Base-by-base conservation (phyloP, 92 coral and sea anemone genomes). In the Siderastrea siderea region DNA sequence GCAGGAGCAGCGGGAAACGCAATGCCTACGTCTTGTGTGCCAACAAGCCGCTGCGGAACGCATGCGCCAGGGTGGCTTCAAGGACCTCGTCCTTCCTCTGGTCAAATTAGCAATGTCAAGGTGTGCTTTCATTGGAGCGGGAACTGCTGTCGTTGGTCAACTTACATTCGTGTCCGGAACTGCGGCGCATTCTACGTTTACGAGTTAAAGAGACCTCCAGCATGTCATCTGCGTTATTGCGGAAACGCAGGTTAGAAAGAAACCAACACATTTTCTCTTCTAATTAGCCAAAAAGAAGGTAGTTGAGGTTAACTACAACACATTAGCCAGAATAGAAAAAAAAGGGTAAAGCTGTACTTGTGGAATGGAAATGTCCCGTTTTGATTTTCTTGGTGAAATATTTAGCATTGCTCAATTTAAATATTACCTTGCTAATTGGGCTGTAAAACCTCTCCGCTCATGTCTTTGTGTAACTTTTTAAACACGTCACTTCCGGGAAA, bases 21-120 rank as follows among this genome's bases (percentile, higher is more conserved):
- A 0, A 75, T 75, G 80, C 80, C 80, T 11, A 10, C 16, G 16
- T 75, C 64, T 7, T 75, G 80, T 53, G 80, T 75, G n/a, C 57
- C 80, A 19, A 4, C 1, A 8, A 46, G 19, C 16, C 80, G 80
- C 9, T 75, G 80, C 19, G 80, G 80, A 70, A 70, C 75, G 13
- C 75, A 2, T 48, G 45, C 45, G 13, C 75, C 75, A 44, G 75
- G 75, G 12, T 75, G 80, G 80, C 45, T 75, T 19, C 11, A 19
- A 19, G 80, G 80, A 19, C 9, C 5, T 47, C 58, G 47, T 47
- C 80, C 80, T 26, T 19, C 26, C 49, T 15, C 65, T 70, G 75
- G 75, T 48, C 75, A 48, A 70, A 60, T 60, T 16, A 60, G 65
- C 48, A 26, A 6, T 15, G 17, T 19, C 5, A 47, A 38, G 19